Evolutionary conservation across 1,140 invertebrate species (phyloP).

Genomic region (Drosophila novamexicana): DNA sequence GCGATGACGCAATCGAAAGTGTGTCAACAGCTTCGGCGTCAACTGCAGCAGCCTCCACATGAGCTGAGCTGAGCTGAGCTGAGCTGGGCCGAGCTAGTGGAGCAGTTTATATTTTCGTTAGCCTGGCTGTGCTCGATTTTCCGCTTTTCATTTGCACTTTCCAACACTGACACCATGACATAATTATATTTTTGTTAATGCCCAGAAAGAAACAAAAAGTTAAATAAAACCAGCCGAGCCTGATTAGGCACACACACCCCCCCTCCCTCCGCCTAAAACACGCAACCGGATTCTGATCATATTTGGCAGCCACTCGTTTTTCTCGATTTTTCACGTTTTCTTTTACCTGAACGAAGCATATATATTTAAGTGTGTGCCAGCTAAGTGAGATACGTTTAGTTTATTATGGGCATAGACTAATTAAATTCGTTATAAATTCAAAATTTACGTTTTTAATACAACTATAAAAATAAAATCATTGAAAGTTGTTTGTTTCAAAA

Average conservation of each 20-base stretch:
- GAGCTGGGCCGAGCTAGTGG: conserved; percentile 11
- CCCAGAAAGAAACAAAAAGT: conserved; percentile 23
- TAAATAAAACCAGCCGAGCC: conserved; percentile 56
- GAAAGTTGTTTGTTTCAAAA: no score
- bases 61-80: conserved; percentile 8
- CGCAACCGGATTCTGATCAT: conserved; percentile 67
- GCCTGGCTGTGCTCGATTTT: conserved; percentile 54
- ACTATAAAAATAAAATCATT: no score
- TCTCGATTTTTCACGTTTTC: conserved; percentile 34
- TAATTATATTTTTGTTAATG: conserved; percentile 69
- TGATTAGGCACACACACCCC: conserved; percentile 49
- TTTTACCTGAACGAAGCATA: conserved; percentile 1
- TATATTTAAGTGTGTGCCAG: neutral
- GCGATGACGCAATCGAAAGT: conserved; percentile 76
- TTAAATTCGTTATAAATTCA: neutral
- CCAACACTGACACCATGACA: conserved; percentile 80
- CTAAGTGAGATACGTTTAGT: neutral
- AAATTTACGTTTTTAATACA: no score
- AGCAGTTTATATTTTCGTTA: conserved; percentile 48
- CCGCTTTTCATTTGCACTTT: conserved; percentile 80
- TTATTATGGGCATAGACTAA: neutral
- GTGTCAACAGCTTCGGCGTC: conserved; percentile 74
- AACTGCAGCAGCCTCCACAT: conserved; percentile 31
- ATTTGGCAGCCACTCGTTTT: conserved; percentile 47
- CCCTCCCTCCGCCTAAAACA: neutral